Conservation (phyloP, 2,113 vertebrate genomes). For the Paracanthobrama guichenoti region DNA sequence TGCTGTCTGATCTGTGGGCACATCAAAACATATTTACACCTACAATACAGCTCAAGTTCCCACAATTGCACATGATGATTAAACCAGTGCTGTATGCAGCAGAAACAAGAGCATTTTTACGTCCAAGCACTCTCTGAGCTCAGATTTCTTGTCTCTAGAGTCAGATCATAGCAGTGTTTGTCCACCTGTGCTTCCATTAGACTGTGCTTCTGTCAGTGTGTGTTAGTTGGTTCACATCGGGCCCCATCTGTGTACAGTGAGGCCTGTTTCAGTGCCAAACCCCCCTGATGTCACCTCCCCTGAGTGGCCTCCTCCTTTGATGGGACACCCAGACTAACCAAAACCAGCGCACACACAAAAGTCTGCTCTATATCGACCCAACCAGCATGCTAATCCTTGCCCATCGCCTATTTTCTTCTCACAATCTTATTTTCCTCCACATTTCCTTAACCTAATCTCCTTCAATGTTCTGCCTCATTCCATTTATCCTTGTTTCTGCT, state of each 20-base stretch:
- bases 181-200: slow-evolving; percentile 51
- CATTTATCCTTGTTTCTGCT: slow-evolving; percentile 2
- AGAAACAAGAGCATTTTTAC: slow-evolving; percentile 1
- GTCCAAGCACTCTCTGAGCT: background rate
- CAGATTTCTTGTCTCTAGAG: slow-evolving; percentile 39
- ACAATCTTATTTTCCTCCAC: background rate
- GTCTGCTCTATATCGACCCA: slow-evolving; percentile 37
- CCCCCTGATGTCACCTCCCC: slow-evolving; percentile 38
- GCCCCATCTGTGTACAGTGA: slow-evolving; percentile 39
- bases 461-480: background rate
- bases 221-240: slow-evolving; percentile 17
- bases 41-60: slow-evolving; percentile 9
- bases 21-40: slow-evolving; percentile 24
- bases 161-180: slow-evolving; percentile 34
- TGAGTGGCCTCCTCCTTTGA: slow-evolving; percentile 21
- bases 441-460: slow-evolving; percentile 14
- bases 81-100: background rate
- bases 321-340: background rate
- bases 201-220: slow-evolving; percentile 16
- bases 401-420: slow-evolving; percentile 15
- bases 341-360: slow-evolving; percentile 17
- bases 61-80: background rate
- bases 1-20: background rate
- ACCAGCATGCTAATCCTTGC: slow-evolving; percentile 43
- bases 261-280: slow-evolving; percentile 27